Evolutionary conservation across 2,888 invertebrate species (phyloP).

Genomic region (Melanophora roralis): DNA sequence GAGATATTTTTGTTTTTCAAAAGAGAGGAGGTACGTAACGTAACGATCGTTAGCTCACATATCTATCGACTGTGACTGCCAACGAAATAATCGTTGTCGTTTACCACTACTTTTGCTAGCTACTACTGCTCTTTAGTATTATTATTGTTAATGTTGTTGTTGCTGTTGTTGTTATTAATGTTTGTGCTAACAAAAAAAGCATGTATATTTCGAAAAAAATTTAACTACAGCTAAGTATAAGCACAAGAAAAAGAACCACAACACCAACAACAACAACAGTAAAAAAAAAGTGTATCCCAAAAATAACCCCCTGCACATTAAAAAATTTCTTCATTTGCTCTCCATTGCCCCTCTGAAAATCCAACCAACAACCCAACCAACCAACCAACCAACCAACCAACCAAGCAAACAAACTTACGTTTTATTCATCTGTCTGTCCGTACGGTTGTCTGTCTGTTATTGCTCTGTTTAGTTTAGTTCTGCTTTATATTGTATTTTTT

Average conservation of each 20-base stretch:
- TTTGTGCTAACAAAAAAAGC: slow-evolving; percentile 50
- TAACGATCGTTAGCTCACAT: slow-evolving; percentile 66
- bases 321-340: slow-evolving; percentile 49
- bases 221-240: slow-evolving; percentile 52
- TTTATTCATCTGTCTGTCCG: neutral
- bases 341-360: slow-evolving; percentile 7
- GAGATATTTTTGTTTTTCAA: slow-evolving; percentile 39
- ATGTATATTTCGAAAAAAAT: slow-evolving; percentile 52
- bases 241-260: slow-evolving; percentile 48
- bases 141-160: slow-evolving; percentile 34
- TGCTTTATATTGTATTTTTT: slow-evolving; percentile 15
- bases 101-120: slow-evolving; percentile 59
- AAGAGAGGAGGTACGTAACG: slow-evolving; percentile 59
- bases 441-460: slow-evolving; percentile 16
- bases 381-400: slow-evolving; percentile 9
- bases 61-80: slow-evolving; percentile 64
- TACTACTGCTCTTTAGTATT: slow-evolving; percentile 57
- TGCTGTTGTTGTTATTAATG: slow-evolving; percentile 32
- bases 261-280: slow-evolving; percentile 17
- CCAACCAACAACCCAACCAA: slow-evolving; percentile 6
- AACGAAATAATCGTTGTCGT: slow-evolving; percentile 63
- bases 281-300: slow-evolving; percentile 68
- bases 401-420: slow-evolving; percentile 21
- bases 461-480: slow-evolving; percentile 30
- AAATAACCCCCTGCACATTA: slow-evolving; percentile 70